Evolutionary conservation across 2,888 invertebrate species (phyloP), one percentile per base, ranked within the genome.

Genomic region (Chaitophorus viminalis): DNA sequence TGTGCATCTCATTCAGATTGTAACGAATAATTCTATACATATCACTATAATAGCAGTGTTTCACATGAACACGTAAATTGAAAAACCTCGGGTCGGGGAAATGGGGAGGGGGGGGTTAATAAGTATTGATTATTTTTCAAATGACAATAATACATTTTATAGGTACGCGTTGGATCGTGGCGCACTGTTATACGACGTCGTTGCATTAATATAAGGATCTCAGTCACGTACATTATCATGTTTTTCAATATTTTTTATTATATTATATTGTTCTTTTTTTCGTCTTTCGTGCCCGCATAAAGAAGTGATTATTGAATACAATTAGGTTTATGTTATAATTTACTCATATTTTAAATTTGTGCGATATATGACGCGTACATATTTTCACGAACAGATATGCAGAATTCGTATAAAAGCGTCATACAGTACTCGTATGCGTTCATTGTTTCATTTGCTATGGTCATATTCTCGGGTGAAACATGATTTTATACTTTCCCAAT

Each of bases 141-240:
- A 21, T 60, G 25, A 60, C 25, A 60, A 60, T 60, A 60, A 18
- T 46, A 11, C 14, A 46, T 46, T 46, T 14, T 46, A 46, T 46
- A 14, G n/a, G n/a, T 46, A 5, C 60, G 60, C 60, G 21, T 60
- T 60, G 6, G 54, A 33, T 31, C 33, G 33, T 33, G 46, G 25
- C 25, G n/a, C 33, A 36, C 25, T 68, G n/a, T 68, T 68, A 4
- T 68, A 68, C 68, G n/a, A 29, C 68, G 29, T 29, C 33, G 31
- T 79, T 14, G 2, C 46, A 36, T 68, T 81, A 68, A 81, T 31
- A 68, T 68, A 74, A 74, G 52, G 52, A 54, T 65, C 76, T 25
- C 8, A 84, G 83, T 84, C 83, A 84, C 83, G 75, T 74, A 65
- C 75, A 36, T 84, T 84, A 25, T 39, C 83, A 76, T 84, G 83